Evolutionary conservation across 2,888 invertebrate genomes (phyloP).

Genomic region (Eupithecia pulchellata): DNA sequence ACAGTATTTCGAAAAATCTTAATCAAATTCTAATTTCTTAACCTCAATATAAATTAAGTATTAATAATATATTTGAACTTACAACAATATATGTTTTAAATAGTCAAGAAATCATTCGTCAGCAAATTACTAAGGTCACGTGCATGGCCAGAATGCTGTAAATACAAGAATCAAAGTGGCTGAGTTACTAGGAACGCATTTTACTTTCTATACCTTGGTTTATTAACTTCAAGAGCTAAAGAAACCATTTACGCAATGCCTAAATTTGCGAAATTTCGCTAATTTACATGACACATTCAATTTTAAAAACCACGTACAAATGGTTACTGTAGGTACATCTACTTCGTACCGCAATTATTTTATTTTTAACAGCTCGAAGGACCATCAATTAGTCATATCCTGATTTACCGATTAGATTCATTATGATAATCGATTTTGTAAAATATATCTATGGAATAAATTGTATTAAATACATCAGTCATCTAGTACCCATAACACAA

Average conservation of each 20-base stretch:
- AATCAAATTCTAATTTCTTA: not conserved
- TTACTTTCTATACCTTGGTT: not conserved
- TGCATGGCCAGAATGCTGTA: not conserved
- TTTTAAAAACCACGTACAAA: too few relatives aligned
- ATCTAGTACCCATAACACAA: too few relatives aligned
- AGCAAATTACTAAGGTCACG: not conserved
- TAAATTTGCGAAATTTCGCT: not conserved
- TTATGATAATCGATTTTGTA: too few relatives aligned
- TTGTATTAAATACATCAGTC: too few relatives aligned
- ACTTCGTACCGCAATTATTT: too few relatives aligned
- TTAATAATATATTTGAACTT: not conserved
- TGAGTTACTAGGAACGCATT: not conserved
- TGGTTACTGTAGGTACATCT: too few relatives aligned
- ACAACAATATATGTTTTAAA: not conserved
- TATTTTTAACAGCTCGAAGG: too few relatives aligned
- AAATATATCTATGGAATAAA: too few relatives aligned
- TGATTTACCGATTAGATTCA: too few relatives aligned
- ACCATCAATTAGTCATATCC: too few relatives aligned
- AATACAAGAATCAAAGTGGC: not conserved
- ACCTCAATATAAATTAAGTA: not conserved
- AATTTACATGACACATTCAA: too few relatives aligned
- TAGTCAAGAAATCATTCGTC: not conserved
- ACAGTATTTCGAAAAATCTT: not conserved
- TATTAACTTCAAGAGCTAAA: not conserved
- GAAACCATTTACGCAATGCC: not conserved